phyloP scores from a whole-genome alignment of 2,797 vertebrate species.

The Tarsius wallacei region DNA sequence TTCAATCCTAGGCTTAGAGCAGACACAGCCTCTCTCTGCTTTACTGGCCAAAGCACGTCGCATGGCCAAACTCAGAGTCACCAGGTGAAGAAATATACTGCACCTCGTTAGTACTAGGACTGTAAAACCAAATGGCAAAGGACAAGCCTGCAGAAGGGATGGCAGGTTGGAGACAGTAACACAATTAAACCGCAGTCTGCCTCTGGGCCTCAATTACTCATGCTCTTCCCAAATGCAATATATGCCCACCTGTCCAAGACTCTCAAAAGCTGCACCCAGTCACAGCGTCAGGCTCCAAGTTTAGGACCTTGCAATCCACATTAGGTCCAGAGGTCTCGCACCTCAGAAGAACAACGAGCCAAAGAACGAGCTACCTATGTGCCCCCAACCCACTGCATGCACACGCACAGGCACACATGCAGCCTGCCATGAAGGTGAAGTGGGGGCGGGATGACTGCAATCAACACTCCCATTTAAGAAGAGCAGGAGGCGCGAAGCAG shows the following conservation, averaged over 20 bases:
- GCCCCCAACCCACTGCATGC: neutral
- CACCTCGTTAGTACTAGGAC: neutral
- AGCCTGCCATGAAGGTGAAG: neutral
- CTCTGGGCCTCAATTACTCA: neutral
- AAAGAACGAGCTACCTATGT: neutral
- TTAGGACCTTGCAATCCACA: neutral
- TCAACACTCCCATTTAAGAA: neutral
- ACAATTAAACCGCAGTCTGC: neutral
- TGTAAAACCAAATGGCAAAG: neutral
- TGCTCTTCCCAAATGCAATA: neutral
- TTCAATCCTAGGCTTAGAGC: neutral
- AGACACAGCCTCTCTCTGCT: neutral
- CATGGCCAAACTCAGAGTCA: neutral
- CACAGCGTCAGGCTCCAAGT: neutral
- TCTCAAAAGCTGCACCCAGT: neutral
- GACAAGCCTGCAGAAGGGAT: neutral
- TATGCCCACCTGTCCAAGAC: neutral
- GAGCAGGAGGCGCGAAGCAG: neutral
- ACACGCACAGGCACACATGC: neutral
- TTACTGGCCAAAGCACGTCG: conserved; percentile 7
- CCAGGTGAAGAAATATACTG: neutral
- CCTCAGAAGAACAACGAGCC: conserved; percentile 13
- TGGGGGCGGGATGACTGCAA: neutral
- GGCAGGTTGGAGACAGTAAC: neutral
- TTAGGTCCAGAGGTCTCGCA: neutral